These are phyloP conservation scores for Perognathus longimembris DNA, from an alignment of 2,113 vertebrate genomes.

Conservation along the genomic window DNA sequence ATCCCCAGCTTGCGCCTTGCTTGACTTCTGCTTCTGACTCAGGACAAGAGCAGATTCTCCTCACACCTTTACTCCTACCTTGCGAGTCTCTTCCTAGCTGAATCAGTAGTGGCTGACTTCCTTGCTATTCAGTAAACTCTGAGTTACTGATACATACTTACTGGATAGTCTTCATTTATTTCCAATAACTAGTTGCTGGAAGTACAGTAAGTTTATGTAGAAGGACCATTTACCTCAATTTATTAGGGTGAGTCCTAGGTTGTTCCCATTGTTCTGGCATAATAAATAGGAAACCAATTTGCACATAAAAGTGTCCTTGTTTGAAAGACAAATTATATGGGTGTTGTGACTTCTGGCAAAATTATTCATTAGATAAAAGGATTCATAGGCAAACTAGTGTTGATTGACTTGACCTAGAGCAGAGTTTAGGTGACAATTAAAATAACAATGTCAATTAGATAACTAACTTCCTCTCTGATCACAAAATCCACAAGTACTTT, in stretches of 20 bases:
- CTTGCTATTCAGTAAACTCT: neutral
- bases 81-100: conserved; percentile 8
- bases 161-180: neutral
- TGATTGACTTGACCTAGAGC: conserved; percentile 29
- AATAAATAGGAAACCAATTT: neutral
- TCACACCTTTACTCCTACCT: neutral
- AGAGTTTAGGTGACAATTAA: neutral
- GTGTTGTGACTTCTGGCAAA: neutral
- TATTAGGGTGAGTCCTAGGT: neutral
- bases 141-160: neutral
- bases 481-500: conserved; percentile 14
- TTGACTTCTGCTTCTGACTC: neutral
- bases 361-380: conserved; percentile 24
- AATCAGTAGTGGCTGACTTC: neutral
- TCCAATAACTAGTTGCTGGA: conserved; percentile 36
- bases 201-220: neutral
- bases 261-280: neutral
- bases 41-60: neutral
- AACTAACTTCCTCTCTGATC: conserved; percentile 37
- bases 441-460: neutral
- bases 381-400: neutral
- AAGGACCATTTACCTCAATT: neutral
- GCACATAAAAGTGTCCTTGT: conserved; percentile 25
- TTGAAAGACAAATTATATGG: conserved; percentile 18
- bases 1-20: neutral